These are phyloP conservation scores for Unio delphinus DNA, from an alignment of 2,888 invertebrate genomes.

Conservation along the genomic window DNA sequence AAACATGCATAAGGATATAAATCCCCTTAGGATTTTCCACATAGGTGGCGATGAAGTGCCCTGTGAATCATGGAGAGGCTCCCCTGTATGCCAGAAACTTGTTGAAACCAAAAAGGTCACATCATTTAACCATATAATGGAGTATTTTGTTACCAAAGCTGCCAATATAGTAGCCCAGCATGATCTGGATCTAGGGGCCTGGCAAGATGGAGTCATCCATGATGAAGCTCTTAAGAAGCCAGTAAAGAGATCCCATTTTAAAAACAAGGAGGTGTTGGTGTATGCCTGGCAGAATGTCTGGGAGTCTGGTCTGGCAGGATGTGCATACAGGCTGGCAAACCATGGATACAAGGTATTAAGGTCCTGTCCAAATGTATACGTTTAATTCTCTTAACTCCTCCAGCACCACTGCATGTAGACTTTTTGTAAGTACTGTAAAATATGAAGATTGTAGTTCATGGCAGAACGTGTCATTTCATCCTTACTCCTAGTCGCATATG, in stretches of 20 bases:
- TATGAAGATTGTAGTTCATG: too few relatives aligned
- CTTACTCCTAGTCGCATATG: too few relatives aligned
- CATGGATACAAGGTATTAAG: constrained; percentile 57
- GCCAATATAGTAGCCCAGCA: constrained; percentile 42
- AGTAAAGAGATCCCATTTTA: constrained; percentile 36
- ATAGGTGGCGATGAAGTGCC: constrained; percentile 68
- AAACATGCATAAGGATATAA: constrained; percentile 51
- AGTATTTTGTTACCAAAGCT: constrained; percentile 53
- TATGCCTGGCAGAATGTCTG: constrained; percentile 68
- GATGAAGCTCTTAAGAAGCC: constrained; percentile 34
- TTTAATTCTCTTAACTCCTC: too few relatives aligned
- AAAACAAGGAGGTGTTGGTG: constrained; percentile 47
- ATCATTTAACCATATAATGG: constrained; percentile 43
- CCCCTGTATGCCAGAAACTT: constrained; percentile 52
- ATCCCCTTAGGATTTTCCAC: constrained; percentile 57
- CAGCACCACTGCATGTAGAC: too few relatives aligned
- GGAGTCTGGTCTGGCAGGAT: constrained; percentile 61
- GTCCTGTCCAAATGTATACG: too few relatives aligned
- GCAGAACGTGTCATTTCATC: too few relatives aligned
- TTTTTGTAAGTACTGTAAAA: too few relatives aligned
- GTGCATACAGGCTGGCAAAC: constrained; percentile 63
- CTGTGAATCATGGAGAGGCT: constrained; percentile 58
- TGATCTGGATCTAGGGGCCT: constrained; percentile 45
- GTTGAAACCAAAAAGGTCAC: constrained; percentile 37
- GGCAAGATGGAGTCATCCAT: constrained; percentile 55